A percentile compares a stretch with the other conserved stretches of the same genome.
Evolutionary conservation across 2,888 invertebrate species (phyloP).

Genomic region (Hirtodrosophila trivittata): DNA sequence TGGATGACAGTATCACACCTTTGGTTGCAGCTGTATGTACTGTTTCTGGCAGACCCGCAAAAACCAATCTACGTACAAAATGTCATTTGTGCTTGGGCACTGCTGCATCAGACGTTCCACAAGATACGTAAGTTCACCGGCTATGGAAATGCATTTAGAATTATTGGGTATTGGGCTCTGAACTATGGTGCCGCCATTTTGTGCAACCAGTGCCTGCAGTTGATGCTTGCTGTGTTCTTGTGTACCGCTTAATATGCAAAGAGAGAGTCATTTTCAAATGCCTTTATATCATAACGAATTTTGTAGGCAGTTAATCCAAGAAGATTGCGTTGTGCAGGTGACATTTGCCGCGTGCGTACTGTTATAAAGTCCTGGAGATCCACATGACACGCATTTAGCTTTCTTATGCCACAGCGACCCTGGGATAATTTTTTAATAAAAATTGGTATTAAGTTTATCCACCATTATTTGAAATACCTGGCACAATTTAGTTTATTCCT

Average conservation of each 20-base stretch:
- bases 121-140: constrained; percentile 83
- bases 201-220: constrained; percentile 86
- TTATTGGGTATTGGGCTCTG: constrained; percentile 86
- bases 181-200: constrained; percentile 88
- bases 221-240: constrained; percentile 84
- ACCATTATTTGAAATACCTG: constrained; percentile 76
- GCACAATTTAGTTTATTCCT: constrained; percentile 88
- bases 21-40: constrained; percentile 85
- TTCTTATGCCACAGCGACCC: constrained; percentile 84
- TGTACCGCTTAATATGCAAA: constrained; percentile 88
- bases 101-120: constrained; percentile 84
- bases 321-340: constrained; percentile 64
- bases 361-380: constrained; percentile 84
- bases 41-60: constrained; percentile 80
- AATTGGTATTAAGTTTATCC: background rate
- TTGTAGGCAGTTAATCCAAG: constrained; percentile 68
- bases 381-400: constrained; percentile 86
- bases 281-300: constrained; percentile 76
- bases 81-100: constrained; percentile 85
- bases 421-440: constrained; percentile 17
- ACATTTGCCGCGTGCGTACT: constrained; percentile 64
- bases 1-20: constrained; percentile 87
- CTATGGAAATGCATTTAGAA: constrained; percentile 86
- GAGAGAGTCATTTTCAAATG: constrained; percentile 82
- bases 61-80: constrained; percentile 90